phyloP scores from a whole-genome alignment of 2,888 invertebrate genomes.

The Hecatera dysodea region DNA sequence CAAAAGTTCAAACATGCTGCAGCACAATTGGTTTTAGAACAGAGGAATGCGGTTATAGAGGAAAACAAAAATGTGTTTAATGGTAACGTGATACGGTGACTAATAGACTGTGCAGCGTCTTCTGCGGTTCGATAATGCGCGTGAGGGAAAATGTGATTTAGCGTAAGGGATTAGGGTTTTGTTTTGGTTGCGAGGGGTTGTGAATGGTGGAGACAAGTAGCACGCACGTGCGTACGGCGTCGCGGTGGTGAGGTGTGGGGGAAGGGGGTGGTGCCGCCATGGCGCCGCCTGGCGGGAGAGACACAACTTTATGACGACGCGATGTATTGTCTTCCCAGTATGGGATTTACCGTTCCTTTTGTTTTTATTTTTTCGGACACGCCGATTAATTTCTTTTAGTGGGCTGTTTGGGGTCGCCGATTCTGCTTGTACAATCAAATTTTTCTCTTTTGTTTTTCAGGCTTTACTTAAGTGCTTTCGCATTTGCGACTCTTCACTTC shows the following conservation, averaged over 20 bases:
- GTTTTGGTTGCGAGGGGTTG: conserved; percentile 72
- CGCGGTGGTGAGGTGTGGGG: conserved; percentile 58
- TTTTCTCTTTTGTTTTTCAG: conserved; percentile 70
- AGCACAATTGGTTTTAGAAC: conserved; percentile 81
- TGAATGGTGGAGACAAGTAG: conserved; percentile 80
- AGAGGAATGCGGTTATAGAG: conserved; percentile 78
- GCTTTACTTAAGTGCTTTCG: conserved; percentile 71
- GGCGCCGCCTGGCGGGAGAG: conserved; percentile 89
- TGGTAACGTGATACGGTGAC: conserved; percentile 84
- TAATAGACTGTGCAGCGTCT: conserved; percentile 80
- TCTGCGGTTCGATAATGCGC: conserved; percentile 53
- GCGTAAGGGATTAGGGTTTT: conserved; percentile 74
- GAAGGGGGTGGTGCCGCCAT: conserved; percentile 72
- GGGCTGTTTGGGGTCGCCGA: conserved; percentile 76
- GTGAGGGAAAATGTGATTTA: conserved; percentile 75
- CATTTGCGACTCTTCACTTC: conserved; percentile 61
- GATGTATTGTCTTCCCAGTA: conserved; percentile 88
- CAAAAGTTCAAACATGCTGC: conserved; percentile 88
- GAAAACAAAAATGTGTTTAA: conserved; percentile 85
- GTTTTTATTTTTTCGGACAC: conserved; percentile 85
- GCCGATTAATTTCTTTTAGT: conserved; percentile 86
- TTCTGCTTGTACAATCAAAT: conserved; percentile 76
- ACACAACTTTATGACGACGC: conserved; percentile 87
- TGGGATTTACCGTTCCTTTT: conserved; percentile 87
- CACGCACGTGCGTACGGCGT: conserved; percentile 87